phyloP scores from a whole-genome alignment of 2,113 vertebrate genomes.

The Eonycteris spelaea region DNA sequence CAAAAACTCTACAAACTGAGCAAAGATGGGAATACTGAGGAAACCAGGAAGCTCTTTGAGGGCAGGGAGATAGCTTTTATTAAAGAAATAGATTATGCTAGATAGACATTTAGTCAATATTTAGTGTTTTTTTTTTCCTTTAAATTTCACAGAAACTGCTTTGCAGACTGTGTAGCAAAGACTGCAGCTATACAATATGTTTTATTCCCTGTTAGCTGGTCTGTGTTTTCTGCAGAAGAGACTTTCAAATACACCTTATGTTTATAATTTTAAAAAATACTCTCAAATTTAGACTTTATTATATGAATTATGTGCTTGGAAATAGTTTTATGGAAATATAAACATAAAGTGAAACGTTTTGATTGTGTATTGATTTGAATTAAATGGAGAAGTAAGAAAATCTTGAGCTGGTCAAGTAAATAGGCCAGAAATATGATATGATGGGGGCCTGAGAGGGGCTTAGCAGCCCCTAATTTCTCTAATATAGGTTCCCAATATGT shows the following conservation, averaged over 20 bases:
- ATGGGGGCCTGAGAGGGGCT: not conserved
- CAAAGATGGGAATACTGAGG: not conserved
- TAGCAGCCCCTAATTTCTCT: not conserved
- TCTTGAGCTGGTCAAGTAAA: not conserved
- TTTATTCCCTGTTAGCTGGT: not conserved
- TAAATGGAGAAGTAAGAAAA: slow-evolving; percentile 10
- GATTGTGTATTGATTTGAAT: not conserved
- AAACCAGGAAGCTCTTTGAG: not conserved
- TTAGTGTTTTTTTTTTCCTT: not conserved
- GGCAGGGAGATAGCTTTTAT: not conserved
- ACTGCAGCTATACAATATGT: not conserved
- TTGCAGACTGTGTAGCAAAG: not conserved
- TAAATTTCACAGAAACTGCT: not conserved
- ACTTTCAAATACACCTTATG: slow-evolving; percentile 14
- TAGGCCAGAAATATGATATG: not conserved
- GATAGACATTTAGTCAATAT: not conserved
- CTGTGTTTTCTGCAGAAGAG: slow-evolving; percentile 22
- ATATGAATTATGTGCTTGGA: slow-evolving; percentile 15
- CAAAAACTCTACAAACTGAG: slow-evolving; percentile 34
- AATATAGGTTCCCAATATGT: not conserved
- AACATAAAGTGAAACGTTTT: slow-evolving; percentile 19
- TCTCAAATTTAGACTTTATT: slow-evolving; percentile 6
- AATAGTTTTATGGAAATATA: not conserved
- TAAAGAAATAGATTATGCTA: not conserved
- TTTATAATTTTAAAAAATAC: not conserved